phyloP scores from a whole-genome alignment of 2,113 vertebrate species.

The Eonycteris spelaea region DNA sequence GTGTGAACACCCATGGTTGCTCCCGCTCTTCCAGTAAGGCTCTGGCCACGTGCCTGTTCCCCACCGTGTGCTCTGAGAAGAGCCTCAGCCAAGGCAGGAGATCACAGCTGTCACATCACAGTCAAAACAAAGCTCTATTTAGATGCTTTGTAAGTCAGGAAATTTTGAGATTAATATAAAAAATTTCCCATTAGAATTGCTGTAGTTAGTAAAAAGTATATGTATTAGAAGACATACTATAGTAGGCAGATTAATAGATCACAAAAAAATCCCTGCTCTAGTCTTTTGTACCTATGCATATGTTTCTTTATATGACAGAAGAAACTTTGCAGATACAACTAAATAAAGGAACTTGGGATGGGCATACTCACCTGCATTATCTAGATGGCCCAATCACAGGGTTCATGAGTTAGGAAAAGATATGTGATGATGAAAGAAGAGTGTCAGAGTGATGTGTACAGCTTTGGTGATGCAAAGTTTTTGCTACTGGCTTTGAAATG shows the following conservation, averaged over 20 bases:
- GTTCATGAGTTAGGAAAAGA: neutral
- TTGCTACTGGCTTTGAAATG: neutral
- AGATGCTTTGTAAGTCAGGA: neutral
- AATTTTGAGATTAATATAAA: neutral
- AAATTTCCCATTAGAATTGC: neutral
- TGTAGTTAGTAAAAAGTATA: neutral
- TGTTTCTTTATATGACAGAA: neutral
- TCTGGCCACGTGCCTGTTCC: too few relatives aligned
- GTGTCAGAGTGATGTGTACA: neutral
- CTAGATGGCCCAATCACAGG: neutral
- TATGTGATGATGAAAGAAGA: neutral
- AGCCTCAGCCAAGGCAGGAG: too few relatives aligned
- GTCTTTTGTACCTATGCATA: neutral
- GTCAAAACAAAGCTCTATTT: too few relatives aligned
- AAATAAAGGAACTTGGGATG: neutral
- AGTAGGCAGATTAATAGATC: neutral
- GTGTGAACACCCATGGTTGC: too few relatives aligned
- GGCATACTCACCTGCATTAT: neutral
- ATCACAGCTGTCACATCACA: too few relatives aligned
- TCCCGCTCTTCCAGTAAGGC: too few relatives aligned
- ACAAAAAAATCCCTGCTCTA: neutral
- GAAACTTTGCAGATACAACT: neutral
- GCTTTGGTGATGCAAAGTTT: neutral
- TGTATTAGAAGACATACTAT: neutral
- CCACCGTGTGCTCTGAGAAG: too few relatives aligned